A percentile compares a stretch with the other conserved stretches of the same genome.
phyloP scores from a whole-genome alignment of 2,888 invertebrate species.

The Rhagonycha lutea region DNA sequence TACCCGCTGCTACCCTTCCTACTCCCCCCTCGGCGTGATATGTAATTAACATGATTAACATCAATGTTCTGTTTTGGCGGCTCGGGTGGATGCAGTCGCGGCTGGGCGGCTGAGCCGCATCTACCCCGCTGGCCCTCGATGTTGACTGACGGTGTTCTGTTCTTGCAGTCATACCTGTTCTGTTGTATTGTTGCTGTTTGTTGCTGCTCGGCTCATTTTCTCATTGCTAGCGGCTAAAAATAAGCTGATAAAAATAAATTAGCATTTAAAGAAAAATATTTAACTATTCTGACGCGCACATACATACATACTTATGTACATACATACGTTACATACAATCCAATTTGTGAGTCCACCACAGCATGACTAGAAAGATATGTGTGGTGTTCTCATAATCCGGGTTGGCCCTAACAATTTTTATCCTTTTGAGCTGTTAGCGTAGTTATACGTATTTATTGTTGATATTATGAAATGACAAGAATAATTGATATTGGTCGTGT shows the following conservation, averaged over 20 bases:
- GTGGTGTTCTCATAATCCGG: constrained; percentile 5
- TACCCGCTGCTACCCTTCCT: constrained; percentile 62
- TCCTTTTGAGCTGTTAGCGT: not conserved
- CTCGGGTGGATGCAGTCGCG: constrained; percentile 38
- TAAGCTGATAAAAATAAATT: constrained; percentile 51
- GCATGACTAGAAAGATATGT: constrained; percentile 25
- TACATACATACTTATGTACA: constrained; percentile 19
- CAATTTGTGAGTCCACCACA: constrained; percentile 31
- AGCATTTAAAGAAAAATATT: constrained; percentile 46
- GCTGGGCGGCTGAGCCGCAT: constrained; percentile 31
- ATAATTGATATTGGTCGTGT: constrained; percentile 34
- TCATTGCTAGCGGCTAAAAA: constrained; percentile 53
- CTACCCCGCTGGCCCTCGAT: constrained; percentile 45
- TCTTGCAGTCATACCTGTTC: constrained; percentile 48
- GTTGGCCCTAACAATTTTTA: not conserved
- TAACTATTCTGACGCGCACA: constrained; percentile 40
- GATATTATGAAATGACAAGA: constrained; percentile 1
- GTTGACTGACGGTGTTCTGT: constrained; percentile 38
- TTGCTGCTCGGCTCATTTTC: constrained; percentile 43
- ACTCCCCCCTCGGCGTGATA: constrained; percentile 56
- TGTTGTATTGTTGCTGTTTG: constrained; percentile 48
- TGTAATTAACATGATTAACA: constrained; percentile 60
- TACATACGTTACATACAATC: constrained; percentile 33
- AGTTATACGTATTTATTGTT: not conserved
- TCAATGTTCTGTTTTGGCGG: constrained; percentile 53